Evolutionary conservation across 2,797 vertebrate genomes (phyloP).

Genomic region (Sarcophilus harrisii): DNA sequence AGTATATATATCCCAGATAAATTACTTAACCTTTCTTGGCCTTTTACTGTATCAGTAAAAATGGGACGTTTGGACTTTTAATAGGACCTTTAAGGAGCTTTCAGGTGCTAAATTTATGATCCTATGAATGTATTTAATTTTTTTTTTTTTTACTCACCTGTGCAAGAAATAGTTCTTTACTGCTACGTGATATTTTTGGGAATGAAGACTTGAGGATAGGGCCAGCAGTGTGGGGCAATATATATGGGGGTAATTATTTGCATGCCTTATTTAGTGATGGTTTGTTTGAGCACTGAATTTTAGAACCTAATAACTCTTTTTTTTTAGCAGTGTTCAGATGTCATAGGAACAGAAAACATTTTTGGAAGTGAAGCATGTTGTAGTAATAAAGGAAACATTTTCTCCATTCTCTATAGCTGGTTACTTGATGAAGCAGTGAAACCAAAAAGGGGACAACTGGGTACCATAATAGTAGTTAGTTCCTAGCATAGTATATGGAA

Average conservation of each 20-base stretch:
- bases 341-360: not conserved
- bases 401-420: not conserved
- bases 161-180: not conserved
- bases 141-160: not conserved
- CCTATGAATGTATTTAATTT: not conserved
- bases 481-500: not conserved
- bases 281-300: not conserved
- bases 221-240: not conserved
- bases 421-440: not conserved
- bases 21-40: constrained; percentile 31
- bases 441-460: not conserved
- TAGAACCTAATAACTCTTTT: not conserved
- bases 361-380: not conserved
- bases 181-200: not conserved
- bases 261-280: not conserved
- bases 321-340: no score
- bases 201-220: not conserved
- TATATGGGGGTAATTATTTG: not conserved
- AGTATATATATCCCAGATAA: not conserved
- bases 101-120: not conserved
- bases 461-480: not conserved
- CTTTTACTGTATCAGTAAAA: not conserved
- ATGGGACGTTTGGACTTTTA: not conserved
- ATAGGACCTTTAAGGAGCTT: not conserved
- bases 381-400: not conserved